Base-by-base conservation (phyloP, 2,113 vertebrate species). In the Tichodroma muraria region DNA sequence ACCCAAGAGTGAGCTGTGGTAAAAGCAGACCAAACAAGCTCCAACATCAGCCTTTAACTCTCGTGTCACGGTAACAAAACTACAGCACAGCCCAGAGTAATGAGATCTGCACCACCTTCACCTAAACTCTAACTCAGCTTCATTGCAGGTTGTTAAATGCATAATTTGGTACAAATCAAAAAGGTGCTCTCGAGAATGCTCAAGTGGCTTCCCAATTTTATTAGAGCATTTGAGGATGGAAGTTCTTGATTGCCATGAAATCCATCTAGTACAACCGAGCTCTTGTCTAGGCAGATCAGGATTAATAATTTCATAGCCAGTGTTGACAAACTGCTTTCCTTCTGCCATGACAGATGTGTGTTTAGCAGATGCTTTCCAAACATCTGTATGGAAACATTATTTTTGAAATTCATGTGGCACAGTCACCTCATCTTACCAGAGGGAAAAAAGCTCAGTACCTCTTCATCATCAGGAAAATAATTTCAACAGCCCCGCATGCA, bases 1-100 rank as follows among this genome's bases (percentile, higher is more conserved):
- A 15, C 18, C 71, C 3, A 0, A 31, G 23, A 23, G 15, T 5
- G 83, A 44, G 63, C 35, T 16, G 60, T 3, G 23, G 18, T 15
- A 8, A 45, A 45, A 53, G 3, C 63, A 60, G 54, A 15, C 4
- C 33, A 15, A 28, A 13, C 3, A 8, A 37, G 44, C 25, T 15
- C 63, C 72, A 60, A 0, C 21, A 18, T 3, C 71, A 33, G 22
- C 2, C 12, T 6, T 33, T 3, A 33, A 15, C n/a, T 45, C 72
- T 20, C 27, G 1, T 5, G 22, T 22, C 61, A 52, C 1, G 0
- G 11, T 1, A 23, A 28, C 27, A 8, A 2, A 68, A 23, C 25
- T 0, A 5, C 53, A 52, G 3, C 53, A 17, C 16, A 28, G 23
- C 63, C 63, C 63, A 11, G 54, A n/a, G 10, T 0, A 4, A n/a